phyloP scores from a whole-genome alignment of 2,888 invertebrate species.

The Meliscaeva auricollis region DNA sequence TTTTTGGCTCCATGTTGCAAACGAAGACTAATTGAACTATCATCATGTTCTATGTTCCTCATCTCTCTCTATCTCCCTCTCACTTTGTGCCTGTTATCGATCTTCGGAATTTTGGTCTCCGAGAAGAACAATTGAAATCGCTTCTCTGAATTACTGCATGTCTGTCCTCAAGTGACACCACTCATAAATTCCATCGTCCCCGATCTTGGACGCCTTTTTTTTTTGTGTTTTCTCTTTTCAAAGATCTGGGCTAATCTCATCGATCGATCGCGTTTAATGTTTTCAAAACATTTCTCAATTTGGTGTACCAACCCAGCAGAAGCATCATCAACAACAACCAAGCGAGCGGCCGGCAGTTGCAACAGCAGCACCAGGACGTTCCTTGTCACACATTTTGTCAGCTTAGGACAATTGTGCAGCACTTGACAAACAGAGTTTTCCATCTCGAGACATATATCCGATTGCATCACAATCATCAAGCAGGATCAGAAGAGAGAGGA shows the following conservation, averaged over 20 bases:
- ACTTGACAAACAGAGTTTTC: slow-evolving; percentile 62
- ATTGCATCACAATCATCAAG: slow-evolving; percentile 41
- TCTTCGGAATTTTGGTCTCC: slow-evolving; percentile 7
- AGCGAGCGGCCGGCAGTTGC: too few species aligned
- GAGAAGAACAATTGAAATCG: slow-evolving; percentile 50
- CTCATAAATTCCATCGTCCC: slow-evolving; percentile 66
- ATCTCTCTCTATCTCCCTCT: neutral
- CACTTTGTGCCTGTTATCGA: neutral
- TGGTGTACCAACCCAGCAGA: slow-evolving; percentile 10
- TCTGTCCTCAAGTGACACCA: slow-evolving; percentile 69
- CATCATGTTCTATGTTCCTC: slow-evolving; percentile 28
- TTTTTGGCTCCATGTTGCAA: slow-evolving; percentile 42
- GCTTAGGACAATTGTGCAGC: slow-evolving; percentile 57
- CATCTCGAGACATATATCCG: slow-evolving; percentile 40
- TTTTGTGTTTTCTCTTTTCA: slow-evolving; percentile 6
- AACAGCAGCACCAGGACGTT: slow-evolving; percentile 4
- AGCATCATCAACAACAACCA: too few species aligned
- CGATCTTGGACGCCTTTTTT: slow-evolving; percentile 45
- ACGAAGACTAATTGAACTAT: slow-evolving; percentile 70
- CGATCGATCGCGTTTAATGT: slow-evolving; percentile 69
- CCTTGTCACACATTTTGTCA: slow-evolving; percentile 70
- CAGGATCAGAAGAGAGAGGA: slow-evolving; percentile 35
- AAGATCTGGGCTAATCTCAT: slow-evolving; percentile 53
- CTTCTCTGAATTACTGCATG: slow-evolving; percentile 59
- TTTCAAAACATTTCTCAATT: slow-evolving; percentile 62